These are phyloP conservation scores for Clarias gariepinus DNA, from an alignment of 2,113 vertebrate species.

Conservation along the genomic window DNA sequence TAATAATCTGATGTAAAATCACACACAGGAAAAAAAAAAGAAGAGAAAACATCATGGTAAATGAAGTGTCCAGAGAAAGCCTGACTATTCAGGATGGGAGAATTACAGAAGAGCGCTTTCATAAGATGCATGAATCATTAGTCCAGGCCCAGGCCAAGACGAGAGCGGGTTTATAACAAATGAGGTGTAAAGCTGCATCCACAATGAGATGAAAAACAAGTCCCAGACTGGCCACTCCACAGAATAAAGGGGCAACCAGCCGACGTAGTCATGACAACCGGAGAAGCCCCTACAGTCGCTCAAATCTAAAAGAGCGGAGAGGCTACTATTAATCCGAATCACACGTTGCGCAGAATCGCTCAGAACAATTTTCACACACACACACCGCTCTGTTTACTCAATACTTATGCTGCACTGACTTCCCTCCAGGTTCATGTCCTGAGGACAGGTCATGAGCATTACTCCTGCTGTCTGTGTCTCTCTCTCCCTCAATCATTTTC, in stretches of 20 bases:
- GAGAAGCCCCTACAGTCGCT: slow-evolving; percentile 44
- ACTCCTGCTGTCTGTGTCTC: neutral
- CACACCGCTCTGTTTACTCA: neutral
- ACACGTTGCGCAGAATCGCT: slow-evolving; percentile 8
- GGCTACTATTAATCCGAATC: slow-evolving; percentile 24
- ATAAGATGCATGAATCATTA: neutral
- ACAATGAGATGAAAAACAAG: slow-evolving; percentile 28
- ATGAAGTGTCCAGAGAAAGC: neutral
- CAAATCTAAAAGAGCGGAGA: neutral
- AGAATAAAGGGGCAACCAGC: slow-evolving; percentile 48
- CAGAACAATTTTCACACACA: neutral
- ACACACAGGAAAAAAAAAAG: too few relatives aligned
- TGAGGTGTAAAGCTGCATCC: slow-evolving; percentile 27
- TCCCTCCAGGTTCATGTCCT: neutral
- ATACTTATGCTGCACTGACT: neutral
- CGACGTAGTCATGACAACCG: slow-evolving; percentile 41
- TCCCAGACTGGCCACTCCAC: slow-evolving; percentile 29
- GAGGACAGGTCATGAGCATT: neutral
- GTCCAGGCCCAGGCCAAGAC: neutral
- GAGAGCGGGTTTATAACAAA: slow-evolving; percentile 6
- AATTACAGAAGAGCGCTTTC: neutral
- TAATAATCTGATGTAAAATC: too few relatives aligned
- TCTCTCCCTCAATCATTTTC: neutral
- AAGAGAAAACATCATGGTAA: neutral
- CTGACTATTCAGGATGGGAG: neutral